Conservation (phyloP, 1,140 invertebrate species). For the Zelostemma sp. region DNA sequence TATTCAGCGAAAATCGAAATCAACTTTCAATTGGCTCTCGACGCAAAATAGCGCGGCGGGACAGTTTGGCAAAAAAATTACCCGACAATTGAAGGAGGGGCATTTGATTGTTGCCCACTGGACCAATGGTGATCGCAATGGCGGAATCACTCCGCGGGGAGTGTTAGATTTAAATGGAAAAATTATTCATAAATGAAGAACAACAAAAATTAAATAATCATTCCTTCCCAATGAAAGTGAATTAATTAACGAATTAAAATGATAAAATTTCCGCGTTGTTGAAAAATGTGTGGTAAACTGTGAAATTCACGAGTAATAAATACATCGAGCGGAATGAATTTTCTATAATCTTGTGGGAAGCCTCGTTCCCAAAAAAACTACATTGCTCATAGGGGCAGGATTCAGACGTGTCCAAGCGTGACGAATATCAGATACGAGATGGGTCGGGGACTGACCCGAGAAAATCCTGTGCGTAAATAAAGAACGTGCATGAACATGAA, state of each 20-base stretch:
- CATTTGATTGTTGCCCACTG: slow-evolving; percentile 49
- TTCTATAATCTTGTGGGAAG: slow-evolving; percentile 34
- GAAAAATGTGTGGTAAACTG: slow-evolving; percentile 12
- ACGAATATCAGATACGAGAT: slow-evolving; percentile 27
- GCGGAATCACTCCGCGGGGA: slow-evolving; percentile 23
- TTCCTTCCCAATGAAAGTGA: too few relatives aligned
- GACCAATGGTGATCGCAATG: slow-evolving; percentile 52
- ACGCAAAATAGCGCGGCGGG: slow-evolving; percentile 51
- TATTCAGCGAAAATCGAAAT: slow-evolving; percentile 27
- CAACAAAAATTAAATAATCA: too few relatives aligned
- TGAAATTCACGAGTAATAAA: slow-evolving; percentile 18
- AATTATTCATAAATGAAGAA: background rate
- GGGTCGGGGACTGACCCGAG: slow-evolving; percentile 18
- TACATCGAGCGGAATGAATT: slow-evolving; percentile 43
- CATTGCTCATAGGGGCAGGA: slow-evolving; percentile 28
- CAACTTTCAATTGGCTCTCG: slow-evolving; percentile 47
- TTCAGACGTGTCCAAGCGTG: slow-evolving; percentile 37
- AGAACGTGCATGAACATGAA: slow-evolving; percentile 21
- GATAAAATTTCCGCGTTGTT: background rate
- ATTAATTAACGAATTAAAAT: background rate
- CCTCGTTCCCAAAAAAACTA: slow-evolving; percentile 17
- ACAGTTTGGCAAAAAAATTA: slow-evolving; percentile 50
- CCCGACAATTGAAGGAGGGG: slow-evolving; percentile 46
- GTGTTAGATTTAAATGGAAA: slow-evolving; percentile 4
- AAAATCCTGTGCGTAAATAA: slow-evolving; percentile 31